These are phyloP conservation scores for Phthorimaea operculella DNA, from an alignment of 1,140 invertebrate genomes.

Conservation along the genomic window DNA sequence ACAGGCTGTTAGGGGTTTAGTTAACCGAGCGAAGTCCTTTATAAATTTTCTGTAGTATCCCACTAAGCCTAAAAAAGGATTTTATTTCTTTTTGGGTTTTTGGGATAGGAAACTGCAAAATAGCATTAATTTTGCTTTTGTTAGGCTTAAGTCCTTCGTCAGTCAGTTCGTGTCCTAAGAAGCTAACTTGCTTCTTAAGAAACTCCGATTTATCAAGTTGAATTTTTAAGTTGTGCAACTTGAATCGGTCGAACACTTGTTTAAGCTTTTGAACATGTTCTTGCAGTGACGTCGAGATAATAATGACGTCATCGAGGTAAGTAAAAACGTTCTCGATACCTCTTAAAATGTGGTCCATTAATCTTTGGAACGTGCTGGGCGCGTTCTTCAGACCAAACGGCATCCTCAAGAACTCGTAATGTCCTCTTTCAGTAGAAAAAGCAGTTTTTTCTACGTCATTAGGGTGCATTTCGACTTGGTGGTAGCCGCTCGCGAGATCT, in stretches of 20 bases:
- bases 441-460: conserved; percentile 47
- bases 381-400: conserved; percentile 4
- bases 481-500: conserved; percentile 48
- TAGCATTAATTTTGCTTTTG: conserved; percentile 21
- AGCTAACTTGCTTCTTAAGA: conserved; percentile 7
- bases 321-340: conserved; percentile 12
- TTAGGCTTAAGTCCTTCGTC: conserved; percentile 20
- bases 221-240: conserved; percentile 33
- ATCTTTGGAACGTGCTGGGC: conserved; percentile 1
- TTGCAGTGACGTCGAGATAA: conserved; percentile 14
- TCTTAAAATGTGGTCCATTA: conserved; percentile 3
- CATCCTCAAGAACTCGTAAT: conserved; percentile 29
- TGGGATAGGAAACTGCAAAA: conserved; percentile 17
- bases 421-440: conserved; percentile 34
- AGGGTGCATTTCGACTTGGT: conserved; percentile 50
- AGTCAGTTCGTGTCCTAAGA: conserved; percentile 18
- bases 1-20: conserved; percentile 10
- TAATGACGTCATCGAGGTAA: conserved; percentile 21
- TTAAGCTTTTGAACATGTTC: conserved; percentile 32
- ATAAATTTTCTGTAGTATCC: conserved; percentile 10
- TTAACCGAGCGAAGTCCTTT: conserved; percentile 5
- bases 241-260: conserved; percentile 29
- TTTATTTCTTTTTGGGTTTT: conserved; percentile 18
- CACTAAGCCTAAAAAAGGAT: conserved; percentile 10
- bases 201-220: conserved; percentile 39